Percentiles rank a stretch among this genome's conserved stretches.
Conservation (phyloP, 1,140 invertebrate genomes). For the Bradysia coprophila region DNA sequence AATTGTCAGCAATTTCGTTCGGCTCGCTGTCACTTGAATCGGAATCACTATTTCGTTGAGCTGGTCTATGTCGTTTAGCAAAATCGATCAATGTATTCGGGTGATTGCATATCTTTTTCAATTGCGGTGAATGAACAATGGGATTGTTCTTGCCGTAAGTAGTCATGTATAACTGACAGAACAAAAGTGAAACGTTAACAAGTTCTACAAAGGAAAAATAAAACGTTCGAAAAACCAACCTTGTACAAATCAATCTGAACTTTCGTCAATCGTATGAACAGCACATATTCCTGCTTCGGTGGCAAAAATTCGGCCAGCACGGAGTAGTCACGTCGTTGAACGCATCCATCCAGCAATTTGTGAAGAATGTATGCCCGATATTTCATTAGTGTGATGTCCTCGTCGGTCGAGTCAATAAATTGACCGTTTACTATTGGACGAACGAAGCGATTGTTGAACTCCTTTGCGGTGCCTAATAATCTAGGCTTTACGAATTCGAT, state of each 20-base stretch:
- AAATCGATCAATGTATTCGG: background rate
- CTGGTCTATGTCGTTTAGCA: background rate
- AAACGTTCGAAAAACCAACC: slow-evolving; percentile 1
- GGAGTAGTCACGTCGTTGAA: slow-evolving; percentile 85
- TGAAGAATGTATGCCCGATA: slow-evolving; percentile 82
- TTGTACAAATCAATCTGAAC: slow-evolving; percentile 60
- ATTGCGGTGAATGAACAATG: background rate
- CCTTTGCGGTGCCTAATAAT: slow-evolving; percentile 74
- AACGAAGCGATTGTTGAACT: slow-evolving; percentile 79
- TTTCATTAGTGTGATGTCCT: slow-evolving; percentile 86
- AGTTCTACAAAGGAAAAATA: background rate
- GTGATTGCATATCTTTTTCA: background rate
- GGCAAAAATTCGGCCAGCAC: slow-evolving; percentile 82
- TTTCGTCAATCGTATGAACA: slow-evolving; percentile 67
- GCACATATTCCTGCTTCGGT: slow-evolving; percentile 87
- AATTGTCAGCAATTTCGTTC: background rate
- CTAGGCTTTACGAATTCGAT: slow-evolving; percentile 91
- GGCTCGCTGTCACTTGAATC: background rate
- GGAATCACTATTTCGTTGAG: background rate
- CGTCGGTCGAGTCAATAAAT: slow-evolving; percentile 75
- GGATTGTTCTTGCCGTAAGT: background rate
- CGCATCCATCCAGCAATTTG: slow-evolving; percentile 76
- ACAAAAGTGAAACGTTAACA: background rate
- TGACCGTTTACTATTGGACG: slow-evolving; percentile 93
- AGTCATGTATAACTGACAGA: background rate